phyloP scores from a whole-genome alignment of 2,797 vertebrate species.

The Numenius phaeopus region DNA sequence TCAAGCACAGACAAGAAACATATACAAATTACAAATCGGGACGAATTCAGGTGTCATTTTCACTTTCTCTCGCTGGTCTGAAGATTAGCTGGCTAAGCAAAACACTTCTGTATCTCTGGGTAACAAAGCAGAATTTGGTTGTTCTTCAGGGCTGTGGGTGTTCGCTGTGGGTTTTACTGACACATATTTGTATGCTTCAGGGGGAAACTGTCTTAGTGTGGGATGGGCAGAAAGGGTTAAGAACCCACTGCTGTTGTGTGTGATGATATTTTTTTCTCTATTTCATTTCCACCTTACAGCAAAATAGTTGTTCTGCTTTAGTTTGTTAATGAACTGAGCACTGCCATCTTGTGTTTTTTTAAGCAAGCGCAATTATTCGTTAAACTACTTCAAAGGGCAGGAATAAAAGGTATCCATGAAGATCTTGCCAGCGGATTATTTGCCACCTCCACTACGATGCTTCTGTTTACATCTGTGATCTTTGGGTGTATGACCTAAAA shows the following conservation, averaged over 20 bases:
- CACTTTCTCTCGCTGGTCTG: neutral
- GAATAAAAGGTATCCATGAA: neutral
- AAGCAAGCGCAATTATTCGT: neutral
- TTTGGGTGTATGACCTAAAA: neutral
- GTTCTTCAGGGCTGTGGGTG: neutral
- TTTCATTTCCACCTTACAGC: neutral
- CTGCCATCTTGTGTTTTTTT: slow-evolving; percentile 58
- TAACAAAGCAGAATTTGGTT: neutral
- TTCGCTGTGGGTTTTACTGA: neutral
- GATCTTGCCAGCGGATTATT: accelerated
- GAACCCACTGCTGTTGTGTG: neutral
- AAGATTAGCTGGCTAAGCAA: slow-evolving; percentile 46
- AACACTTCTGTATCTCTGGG: neutral
- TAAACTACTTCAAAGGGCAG: neutral
- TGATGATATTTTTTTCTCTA: neutral
- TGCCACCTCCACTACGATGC: accelerated
- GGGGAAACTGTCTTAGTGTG: neutral
- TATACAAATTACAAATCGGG: neutral
- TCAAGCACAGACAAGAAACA: neutral
- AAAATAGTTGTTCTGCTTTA: neutral
- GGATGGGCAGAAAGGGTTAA: slow-evolving; percentile 29
- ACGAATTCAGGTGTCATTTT: slow-evolving; percentile 23
- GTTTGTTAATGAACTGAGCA: slow-evolving; percentile 18
- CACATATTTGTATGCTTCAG: neutral
- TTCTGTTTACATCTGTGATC: neutral